Evolutionary conservation across 2,113 vertebrate genomes (phyloP).

Genomic region (Condylura cristata): DNA sequence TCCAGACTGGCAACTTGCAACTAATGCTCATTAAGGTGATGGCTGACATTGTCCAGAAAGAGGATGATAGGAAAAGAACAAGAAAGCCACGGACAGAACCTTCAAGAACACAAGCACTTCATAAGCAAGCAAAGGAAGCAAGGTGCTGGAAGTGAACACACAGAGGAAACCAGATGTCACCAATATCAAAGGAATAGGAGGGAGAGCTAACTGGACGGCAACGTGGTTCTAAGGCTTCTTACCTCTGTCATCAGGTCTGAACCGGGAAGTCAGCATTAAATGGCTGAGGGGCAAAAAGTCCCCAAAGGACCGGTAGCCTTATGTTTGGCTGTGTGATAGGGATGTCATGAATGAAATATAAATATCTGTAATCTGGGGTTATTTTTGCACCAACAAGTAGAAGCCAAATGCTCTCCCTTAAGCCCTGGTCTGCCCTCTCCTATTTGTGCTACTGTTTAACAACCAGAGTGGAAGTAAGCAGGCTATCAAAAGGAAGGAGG

Average conservation of each 20-base stretch:
- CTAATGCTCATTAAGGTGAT: not conserved
- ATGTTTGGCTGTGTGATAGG: not conserved
- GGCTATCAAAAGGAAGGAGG: not conserved
- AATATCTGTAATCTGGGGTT: not conserved
- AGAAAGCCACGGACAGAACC: not conserved
- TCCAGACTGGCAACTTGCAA: not conserved
- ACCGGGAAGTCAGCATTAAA: not conserved
- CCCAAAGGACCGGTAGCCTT: not conserved
- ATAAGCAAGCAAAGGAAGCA: not conserved
- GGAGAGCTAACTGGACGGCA: accelerated
- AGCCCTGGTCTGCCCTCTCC: not conserved
- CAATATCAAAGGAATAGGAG: not conserved
- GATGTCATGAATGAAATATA: not conserved
- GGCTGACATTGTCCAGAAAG: not conserved
- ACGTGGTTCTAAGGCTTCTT: not conserved
- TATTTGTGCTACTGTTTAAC: not conserved
- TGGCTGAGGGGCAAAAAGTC: not conserved
- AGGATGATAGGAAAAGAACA: not conserved
- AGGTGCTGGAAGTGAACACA: not conserved
- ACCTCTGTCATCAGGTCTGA: not conserved
- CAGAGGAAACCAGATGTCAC: not conserved
- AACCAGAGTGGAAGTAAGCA: not conserved
- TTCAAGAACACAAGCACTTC: not conserved
- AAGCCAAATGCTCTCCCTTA: not conserved
- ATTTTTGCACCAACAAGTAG: not conserved